Evolutionary conservation across 2,797 vertebrate genomes (phyloP), one percentile per base, ranked within the genome.

Genomic region (Enteromius argenteus): DNA sequence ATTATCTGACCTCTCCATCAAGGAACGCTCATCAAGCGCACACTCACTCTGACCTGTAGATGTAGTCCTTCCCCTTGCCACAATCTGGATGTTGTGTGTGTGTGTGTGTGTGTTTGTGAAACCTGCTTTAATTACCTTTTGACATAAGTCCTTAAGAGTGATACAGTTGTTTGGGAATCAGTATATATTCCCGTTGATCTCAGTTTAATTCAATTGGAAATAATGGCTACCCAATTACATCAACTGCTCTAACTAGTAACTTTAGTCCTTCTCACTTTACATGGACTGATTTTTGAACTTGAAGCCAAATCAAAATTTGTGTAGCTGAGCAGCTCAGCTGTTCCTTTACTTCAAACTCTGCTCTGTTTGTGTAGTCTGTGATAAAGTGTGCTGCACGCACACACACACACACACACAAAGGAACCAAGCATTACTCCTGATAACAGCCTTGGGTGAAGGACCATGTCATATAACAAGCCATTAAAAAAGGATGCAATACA

Each of bases 391-490:
- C 42, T 42, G 15, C 37, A 42, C 68, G 64, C 49, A 51, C 23
- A 49, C 69, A 19, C 23, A 49, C 23, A 17, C 3, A 39, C n/a
- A 21, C 49, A 75, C 56, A 23, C 13, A 49, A 37, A 67, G 39
- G 72, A 84, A 56, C 67, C 74, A 49, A 85, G 62, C 51, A 83
- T 85, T 85, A 62, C 60, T 81, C 35, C 84, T 78, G 69, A 85
- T 85, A 80, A 81, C 69, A 79, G 86, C 85, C 23, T 81, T 42
- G 66, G 56, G 71, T 53, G 81, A 87, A 82, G 76, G 71, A 75
- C 79, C 83, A 66, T 85, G 87, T 87, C 85, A 87, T 86, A 86
- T 82, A 85, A 86, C 73, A 72, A 83, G 66, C 85, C 79, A 83
- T 88, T 86, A 73, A 88, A 66, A 49, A 37, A 78, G 66, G 66